Evolutionary conservation across 1,140 invertebrate genomes (phyloP).

Genomic region (Drosophila punjabiensis): DNA sequence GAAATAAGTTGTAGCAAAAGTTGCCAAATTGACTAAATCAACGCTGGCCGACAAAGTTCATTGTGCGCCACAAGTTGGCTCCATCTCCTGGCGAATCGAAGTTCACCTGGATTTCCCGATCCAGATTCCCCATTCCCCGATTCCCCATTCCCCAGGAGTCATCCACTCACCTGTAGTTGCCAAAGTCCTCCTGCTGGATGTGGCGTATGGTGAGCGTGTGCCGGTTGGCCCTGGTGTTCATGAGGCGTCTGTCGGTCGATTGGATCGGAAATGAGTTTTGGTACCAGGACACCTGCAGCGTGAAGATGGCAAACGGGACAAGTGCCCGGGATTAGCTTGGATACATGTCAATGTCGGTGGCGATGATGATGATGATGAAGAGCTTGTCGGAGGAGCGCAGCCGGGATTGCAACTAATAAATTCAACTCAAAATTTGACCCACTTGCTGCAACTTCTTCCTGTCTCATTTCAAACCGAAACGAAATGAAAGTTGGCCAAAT

Average conservation of each 20-base stretch:
- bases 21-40: slow-evolving; percentile 79
- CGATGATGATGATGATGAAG: slow-evolving; percentile 9
- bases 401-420: slow-evolving; percentile 49
- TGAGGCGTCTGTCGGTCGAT: slow-evolving; percentile 87
- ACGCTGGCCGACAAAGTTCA: slow-evolving; percentile 60
- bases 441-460: slow-evolving; percentile 36
- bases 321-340: slow-evolving; percentile 30
- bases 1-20: slow-evolving; percentile 69
- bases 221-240: slow-evolving; percentile 88
- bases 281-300: slow-evolving; percentile 88
- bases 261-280: slow-evolving; percentile 89
- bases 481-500: slow-evolving; percentile 56
- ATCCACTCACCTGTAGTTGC: slow-evolving; percentile 88
- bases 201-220: slow-evolving; percentile 88
- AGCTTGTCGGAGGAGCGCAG: slow-evolving; percentile 21
- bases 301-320: slow-evolving; percentile 18
- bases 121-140: neutral
- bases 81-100: slow-evolving; percentile 3
- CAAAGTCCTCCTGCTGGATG: slow-evolving; percentile 89
- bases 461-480: slow-evolving; percentile 28
- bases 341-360: slow-evolving; percentile 2
- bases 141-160: slow-evolving; percentile 3
- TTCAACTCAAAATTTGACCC: slow-evolving; percentile 57
- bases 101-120: slow-evolving; percentile 19
- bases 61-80: slow-evolving; percentile 54